Evolutionary conservation across 1,140 invertebrate species (phyloP), one percentile per base, ranked within the genome.

Genomic region (Rhagoletis zephyria): DNA sequence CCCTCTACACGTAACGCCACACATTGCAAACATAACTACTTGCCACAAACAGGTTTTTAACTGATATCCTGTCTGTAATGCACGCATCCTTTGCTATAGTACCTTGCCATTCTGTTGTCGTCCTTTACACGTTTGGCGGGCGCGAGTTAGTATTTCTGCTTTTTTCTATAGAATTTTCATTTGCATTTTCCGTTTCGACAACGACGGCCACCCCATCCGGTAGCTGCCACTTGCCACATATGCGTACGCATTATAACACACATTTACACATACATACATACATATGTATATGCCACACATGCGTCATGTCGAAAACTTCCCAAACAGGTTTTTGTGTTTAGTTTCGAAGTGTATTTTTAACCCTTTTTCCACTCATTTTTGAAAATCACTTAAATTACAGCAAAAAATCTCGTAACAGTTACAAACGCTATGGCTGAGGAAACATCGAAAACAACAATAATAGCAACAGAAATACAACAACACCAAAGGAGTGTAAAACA

Each of bases 31-130:
- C 6, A 42, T 30, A 61, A 51, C 51, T 85, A 70, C 40, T 85
- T 87, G 87, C 87, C 74, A 87, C 87, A 87, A 87, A 87, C 87
- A 85, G 87, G 87, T 87, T 87, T 87, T 87, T 85, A 87, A 85
- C 87, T 65, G 60, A 87, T 85, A 87, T 87, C 87, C 87, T 87
- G 67, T 77, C 67, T 67, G 16, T 56, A 70, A 87, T 67, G 40
- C 45, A n/a, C 64, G 48, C 30, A 56, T 64, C 48, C 40, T 87
- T 56, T 63, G 14, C 51, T 30, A 67, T 10, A 16, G 51, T 16
- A 2, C 5, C 56, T 16, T n/a, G 51, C 59, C n/a, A 85, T 16
- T 61, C n/a, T 51, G 74, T 56, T 5, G 51, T 48, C 30, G 74
- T 81, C 9, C 9, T 51, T 56, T 48, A 14, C 30, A 40, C 9